These are phyloP conservation scores for Troides oblongomaculatus DNA, from an alignment of 2,888 invertebrate genomes.

Conservation along the genomic window DNA sequence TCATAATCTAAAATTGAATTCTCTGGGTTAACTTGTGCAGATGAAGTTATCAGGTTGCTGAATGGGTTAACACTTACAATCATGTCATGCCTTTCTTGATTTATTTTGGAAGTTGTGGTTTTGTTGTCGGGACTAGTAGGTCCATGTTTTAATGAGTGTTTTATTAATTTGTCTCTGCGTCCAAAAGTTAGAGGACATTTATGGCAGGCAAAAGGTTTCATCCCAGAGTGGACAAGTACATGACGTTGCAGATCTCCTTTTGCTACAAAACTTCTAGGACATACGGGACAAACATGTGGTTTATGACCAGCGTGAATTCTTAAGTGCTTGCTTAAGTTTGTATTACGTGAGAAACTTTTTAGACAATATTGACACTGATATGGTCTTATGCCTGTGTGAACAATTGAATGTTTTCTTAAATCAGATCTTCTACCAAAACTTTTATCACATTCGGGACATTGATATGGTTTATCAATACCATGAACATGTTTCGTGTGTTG, in stretches of 20 bases:
- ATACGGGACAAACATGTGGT: conserved; percentile 85
- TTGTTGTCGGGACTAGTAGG: conserved; percentile 56
- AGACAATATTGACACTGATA: conserved; percentile 86
- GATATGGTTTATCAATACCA: conserved; percentile 85
- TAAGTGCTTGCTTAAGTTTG: conserved; percentile 87
- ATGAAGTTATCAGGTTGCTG: conserved; percentile 71
- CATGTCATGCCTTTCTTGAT: conserved; percentile 74
- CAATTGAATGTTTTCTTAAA: conserved; percentile 86
- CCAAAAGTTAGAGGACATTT: conserved; percentile 84
- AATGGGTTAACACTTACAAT: conserved; percentile 82
- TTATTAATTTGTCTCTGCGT: conserved; percentile 83
- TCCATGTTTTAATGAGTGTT: conserved; percentile 83
- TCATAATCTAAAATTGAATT: conserved; percentile 60
- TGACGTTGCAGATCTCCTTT: conserved; percentile 84
- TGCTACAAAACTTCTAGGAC: conserved; percentile 86
- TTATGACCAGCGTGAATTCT: conserved; percentile 86
- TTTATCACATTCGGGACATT: conserved; percentile 85
- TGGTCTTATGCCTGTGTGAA: conserved; percentile 87
- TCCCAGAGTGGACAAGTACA: conserved; percentile 83
- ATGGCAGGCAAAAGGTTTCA: conserved; percentile 83
- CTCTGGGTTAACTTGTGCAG: conserved; percentile 52
- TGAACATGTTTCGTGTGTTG: conserved; percentile 84
- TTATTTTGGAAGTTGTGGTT: conserved; percentile 50
- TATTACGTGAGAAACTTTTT: conserved; percentile 88
- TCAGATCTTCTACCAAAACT: conserved; percentile 86